Conservation (phyloP, 2,113 vertebrate genomes). For the Sinocyclocheilus maitianheensis region DNA sequence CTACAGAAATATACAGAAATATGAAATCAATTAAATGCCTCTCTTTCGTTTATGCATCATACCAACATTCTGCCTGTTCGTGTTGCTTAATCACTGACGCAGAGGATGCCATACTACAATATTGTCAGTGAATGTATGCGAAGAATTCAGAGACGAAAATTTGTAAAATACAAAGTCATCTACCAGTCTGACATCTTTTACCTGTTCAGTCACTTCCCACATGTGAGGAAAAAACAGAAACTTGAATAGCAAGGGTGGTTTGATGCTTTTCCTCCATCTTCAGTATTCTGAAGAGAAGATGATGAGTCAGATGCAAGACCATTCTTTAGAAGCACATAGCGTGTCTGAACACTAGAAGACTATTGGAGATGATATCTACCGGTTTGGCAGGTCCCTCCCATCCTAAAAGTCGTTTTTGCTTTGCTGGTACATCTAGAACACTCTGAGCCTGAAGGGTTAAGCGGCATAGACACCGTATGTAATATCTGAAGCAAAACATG, state of each 20-base stretch:
- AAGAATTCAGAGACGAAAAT: neutral
- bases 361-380: conserved; percentile 17
- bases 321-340: neutral
- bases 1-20: neutral
- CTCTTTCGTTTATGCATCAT: neutral
- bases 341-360: conserved; percentile 25
- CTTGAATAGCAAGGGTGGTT: neutral
- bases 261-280: neutral
- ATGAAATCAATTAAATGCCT: neutral
- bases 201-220: conserved; percentile 25
- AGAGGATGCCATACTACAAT: neutral
- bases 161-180: neutral
- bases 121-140: neutral
- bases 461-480: neutral
- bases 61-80: neutral
- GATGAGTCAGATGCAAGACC: conserved; percentile 13
- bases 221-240: neutral
- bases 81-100: neutral
- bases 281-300: neutral
- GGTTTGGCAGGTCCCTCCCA: conserved; percentile 47
- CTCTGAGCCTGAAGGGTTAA: neutral
- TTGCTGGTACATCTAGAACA: neutral
- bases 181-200: neutral
- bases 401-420: conserved; percentile 30
- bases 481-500: neutral